Evolutionary conservation across 2,113 vertebrate species (phyloP).

Genomic region (Tapirus terrestris): DNA sequence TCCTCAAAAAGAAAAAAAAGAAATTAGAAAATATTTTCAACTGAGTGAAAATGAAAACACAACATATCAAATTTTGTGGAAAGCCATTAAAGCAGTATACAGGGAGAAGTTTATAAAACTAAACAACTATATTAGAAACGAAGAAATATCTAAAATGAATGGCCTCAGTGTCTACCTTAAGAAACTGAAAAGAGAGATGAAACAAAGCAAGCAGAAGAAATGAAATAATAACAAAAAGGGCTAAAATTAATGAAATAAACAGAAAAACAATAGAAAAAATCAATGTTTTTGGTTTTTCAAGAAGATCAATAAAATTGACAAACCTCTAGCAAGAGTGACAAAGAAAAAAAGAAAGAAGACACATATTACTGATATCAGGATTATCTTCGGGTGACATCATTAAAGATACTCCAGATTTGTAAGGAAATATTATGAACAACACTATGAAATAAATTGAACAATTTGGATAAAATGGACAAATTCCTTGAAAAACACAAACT

Average conservation of each 20-base stretch:
- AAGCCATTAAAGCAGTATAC: neutral
- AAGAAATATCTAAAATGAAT: neutral
- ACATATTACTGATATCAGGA: neutral
- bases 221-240: neutral
- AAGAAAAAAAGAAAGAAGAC: neutral
- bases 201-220: neutral
- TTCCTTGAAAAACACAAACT: neutral
- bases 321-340: neutral
- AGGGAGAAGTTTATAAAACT: neutral
- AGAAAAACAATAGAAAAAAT: neutral
- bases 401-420: neutral
- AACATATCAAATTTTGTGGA: neutral
- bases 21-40: conserved; percentile 1
- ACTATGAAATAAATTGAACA: neutral
- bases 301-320: neutral
- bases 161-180: neutral
- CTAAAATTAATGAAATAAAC: neutral
- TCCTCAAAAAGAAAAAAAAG: neutral
- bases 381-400: neutral
- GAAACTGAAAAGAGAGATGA: neutral
- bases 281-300: neutral
- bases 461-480: neutral
- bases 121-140: neutral
- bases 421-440: neutral
- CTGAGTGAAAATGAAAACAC: neutral